Evolutionary conservation across 2,113 vertebrate genomes (phyloP).

Genomic region (Leptocoma aspasia): DNA sequence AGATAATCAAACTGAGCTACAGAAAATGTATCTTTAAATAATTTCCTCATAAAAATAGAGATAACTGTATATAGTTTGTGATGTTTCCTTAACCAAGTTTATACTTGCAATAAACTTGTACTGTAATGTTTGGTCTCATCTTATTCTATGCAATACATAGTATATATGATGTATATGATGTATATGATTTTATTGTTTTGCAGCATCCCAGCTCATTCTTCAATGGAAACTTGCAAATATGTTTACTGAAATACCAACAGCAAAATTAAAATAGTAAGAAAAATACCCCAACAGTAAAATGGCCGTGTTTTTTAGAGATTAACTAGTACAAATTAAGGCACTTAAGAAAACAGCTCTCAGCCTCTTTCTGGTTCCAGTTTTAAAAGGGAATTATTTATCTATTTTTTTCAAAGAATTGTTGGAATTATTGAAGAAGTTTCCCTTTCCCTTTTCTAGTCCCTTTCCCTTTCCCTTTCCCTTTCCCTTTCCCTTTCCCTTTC

Average conservation of each 20-base stretch:
- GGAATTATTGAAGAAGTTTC: not conserved
- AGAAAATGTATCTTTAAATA: not conserved
- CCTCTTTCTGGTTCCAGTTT: not conserved
- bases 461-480: accelerated
- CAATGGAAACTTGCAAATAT: not conserved
- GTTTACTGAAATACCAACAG: not conserved
- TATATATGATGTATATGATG: not conserved
- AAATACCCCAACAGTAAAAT: not conserved
- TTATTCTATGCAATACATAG: not conserved
- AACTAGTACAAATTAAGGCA: not conserved
- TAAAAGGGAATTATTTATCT: not conserved
- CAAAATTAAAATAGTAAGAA: not conserved
- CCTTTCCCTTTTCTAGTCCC: accelerated
- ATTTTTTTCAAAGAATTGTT: not conserved
- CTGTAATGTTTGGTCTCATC: not conserved
- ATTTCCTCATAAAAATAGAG: not conserved
- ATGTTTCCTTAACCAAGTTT: not conserved
- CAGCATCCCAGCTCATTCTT: not conserved
- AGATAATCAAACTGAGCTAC: not conserved
- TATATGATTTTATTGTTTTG: not conserved
- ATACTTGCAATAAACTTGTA: not conserved
- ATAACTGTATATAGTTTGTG: not conserved
- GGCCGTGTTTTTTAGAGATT: not conserved
- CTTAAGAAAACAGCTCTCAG: not conserved
- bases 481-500: accelerated